Conservation (phyloP, 2,113 vertebrate species). For the Poecilia latipinna region DNA sequence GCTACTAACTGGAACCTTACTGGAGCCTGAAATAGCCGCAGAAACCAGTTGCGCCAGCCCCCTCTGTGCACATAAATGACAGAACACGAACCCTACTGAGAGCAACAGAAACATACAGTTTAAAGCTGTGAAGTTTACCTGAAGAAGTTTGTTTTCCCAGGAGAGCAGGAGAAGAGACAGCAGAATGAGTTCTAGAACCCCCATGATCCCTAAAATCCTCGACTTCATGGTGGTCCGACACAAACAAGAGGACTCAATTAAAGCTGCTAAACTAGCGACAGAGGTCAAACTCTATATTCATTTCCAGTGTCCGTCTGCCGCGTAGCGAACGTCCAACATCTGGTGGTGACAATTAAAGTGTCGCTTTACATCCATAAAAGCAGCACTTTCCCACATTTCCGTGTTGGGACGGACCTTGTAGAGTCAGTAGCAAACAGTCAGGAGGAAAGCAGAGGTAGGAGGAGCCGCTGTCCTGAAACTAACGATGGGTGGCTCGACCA, state of each 20-base stretch:
- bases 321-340: background rate
- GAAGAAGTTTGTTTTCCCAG: conserved; percentile 43
- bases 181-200: conserved; percentile 46
- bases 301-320: conserved; percentile 45
- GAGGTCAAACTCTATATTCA: conserved; percentile 54
- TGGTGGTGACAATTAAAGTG: background rate
- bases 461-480: background rate
- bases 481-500: conserved; percentile 55
- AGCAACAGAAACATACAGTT: conserved; percentile 13
- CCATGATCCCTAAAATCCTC: conserved; percentile 41
- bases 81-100: conserved; percentile 6
- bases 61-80: conserved; percentile 37
- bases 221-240: conserved; percentile 23
- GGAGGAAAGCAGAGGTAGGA: conserved; percentile 6
- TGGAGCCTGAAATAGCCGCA: conserved; percentile 69
- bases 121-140: conserved; percentile 54
- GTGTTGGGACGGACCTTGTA: conserved; percentile 76
- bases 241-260: background rate
- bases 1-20: conserved; percentile 37
- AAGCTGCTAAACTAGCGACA: conserved; percentile 44
- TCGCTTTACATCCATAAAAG: conserved; percentile 28
- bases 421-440: conserved; percentile 54
- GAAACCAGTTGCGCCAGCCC: conserved; percentile 24
- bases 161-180: conserved; percentile 59
- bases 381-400: conserved; percentile 70